phyloP scores from a whole-genome alignment of 2,797 vertebrate species.

The Cichlasoma orientale region DNA sequence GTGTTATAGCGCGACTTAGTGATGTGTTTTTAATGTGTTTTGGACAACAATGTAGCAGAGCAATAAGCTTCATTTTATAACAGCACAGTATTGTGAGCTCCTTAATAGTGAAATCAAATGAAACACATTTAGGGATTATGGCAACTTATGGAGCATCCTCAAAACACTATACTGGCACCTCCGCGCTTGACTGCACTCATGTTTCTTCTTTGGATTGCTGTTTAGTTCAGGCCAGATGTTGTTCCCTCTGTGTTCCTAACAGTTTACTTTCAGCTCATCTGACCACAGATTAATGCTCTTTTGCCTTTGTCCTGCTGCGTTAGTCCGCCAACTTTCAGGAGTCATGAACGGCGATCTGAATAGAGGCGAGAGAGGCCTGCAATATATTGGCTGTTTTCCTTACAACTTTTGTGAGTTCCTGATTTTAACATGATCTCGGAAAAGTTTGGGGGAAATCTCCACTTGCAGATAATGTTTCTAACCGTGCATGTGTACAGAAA shows the following conservation, averaged over 20 bases:
- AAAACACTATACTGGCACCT: background rate
- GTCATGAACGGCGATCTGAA: too few species aligned
- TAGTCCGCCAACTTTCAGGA: too few species aligned
- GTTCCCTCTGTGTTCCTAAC: background rate
- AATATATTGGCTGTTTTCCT: too few species aligned
- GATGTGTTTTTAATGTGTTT: slow-evolving; percentile 10
- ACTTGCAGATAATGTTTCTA: background rate
- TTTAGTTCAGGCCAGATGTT: background rate
- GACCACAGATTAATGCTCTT: background rate
- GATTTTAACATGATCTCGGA: background rate
- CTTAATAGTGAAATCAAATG: background rate
- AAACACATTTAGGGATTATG: background rate
- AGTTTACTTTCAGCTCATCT: background rate
- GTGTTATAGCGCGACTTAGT: background rate
- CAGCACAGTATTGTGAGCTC: background rate
- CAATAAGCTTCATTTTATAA: background rate
- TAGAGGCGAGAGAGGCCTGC: too few species aligned
- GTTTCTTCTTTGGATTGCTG: background rate
- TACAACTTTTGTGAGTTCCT: background rate
- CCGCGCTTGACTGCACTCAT: background rate
- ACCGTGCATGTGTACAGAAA: background rate
- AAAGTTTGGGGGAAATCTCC: background rate
- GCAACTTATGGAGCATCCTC: background rate
- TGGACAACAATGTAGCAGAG: background rate
- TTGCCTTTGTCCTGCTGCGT: too few species aligned